Percentiles rank a stretch among this genome's conserved stretches.
Conservation (phyloP, 2,113 vertebrate genomes). For the rabbit (Oryctolagus cuniculus) region DNA sequence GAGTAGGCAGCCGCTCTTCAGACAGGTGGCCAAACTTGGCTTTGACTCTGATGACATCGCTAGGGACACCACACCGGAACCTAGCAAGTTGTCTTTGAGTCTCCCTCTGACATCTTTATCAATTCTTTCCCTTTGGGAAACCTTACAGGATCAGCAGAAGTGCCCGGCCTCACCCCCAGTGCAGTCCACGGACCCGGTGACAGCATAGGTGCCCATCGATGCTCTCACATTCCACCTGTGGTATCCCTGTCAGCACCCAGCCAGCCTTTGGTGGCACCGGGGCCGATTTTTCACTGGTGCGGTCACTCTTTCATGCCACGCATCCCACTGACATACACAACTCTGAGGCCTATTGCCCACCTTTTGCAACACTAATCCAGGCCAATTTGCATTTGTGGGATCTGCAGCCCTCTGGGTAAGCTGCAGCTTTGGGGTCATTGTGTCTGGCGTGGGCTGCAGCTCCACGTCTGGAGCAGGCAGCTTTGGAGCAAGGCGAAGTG, state of each 20-base stretch:
- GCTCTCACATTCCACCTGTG: conserved; percentile 70
- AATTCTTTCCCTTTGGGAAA: conserved; percentile 86
- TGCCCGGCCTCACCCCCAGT: accelerated
- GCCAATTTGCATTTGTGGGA: conserved; percentile 87
- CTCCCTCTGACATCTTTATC: conserved; percentile 67
- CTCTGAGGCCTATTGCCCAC: not conserved
- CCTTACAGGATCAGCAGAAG: not conserved
- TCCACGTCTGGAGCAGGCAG: not conserved
- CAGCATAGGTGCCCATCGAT: conserved; percentile 64
- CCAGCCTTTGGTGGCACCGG: conserved; percentile 33
- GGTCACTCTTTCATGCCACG: conserved; percentile 77
- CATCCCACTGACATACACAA: conserved; percentile 83
- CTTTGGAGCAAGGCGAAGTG: not conserved
- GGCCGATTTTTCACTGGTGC: conserved; percentile 53
- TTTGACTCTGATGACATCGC: not conserved
- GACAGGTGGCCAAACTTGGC: not conserved
- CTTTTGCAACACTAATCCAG: conserved; percentile 77
- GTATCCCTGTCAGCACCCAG: conserved; percentile 75
- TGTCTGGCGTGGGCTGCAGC: not conserved
- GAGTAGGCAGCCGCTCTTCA: not conserved
- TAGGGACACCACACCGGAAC: not conserved
- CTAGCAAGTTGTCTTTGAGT: not conserved
- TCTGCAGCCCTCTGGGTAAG: not conserved
- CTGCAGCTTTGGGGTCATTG: not conserved
- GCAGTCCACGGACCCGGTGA: conserved; percentile 81